phyloP scores from a whole-genome alignment of 2,797 vertebrate genomes.

The Chelidonichthys spinosus region DNA sequence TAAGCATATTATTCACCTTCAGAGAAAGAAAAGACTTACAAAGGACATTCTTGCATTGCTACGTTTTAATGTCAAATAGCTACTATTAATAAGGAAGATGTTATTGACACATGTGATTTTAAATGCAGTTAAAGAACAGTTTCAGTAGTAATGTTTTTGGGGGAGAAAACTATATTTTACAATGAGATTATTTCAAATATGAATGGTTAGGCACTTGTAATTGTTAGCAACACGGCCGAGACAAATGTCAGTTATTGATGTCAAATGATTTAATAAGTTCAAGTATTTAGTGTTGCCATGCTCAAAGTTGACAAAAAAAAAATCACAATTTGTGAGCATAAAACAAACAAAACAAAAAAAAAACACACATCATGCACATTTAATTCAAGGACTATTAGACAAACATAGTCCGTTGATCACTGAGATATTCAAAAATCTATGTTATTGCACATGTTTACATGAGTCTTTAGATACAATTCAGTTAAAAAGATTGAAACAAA shows the following conservation, averaged over 20 bases:
- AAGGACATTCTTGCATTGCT: slow-evolving; percentile 29
- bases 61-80: slow-evolving; percentile 59
- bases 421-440: slow-evolving; percentile 30
- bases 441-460: slow-evolving; percentile 62
- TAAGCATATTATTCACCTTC: no score
- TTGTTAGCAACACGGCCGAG: slow-evolving; percentile 14
- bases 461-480: slow-evolving; percentile 21
- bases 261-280: slow-evolving; percentile 38
- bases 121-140: slow-evolving; percentile 19
- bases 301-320: slow-evolving; percentile 31
- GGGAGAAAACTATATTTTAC: slow-evolving; percentile 55
- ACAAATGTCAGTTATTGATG: slow-evolving; percentile 9
- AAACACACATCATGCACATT: slow-evolving; percentile 67
- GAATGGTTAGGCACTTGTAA: slow-evolving; percentile 4
- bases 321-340: slow-evolving; percentile 22
- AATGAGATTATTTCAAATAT: slow-evolving; percentile 33
- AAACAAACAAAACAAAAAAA: slow-evolving; percentile 20
- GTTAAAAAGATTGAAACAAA: slow-evolving; percentile 24
- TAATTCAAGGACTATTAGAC: slow-evolving; percentile 42
- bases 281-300: slow-evolving; percentile 41
- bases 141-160: slow-evolving; percentile 20
- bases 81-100: slow-evolving; percentile 47
- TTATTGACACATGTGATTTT: slow-evolving; percentile 34
- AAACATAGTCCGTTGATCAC: slow-evolving; percentile 34
- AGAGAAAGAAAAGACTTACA: slow-evolving; percentile 14